A percentile compares a stretch with the other conserved stretches of the same genome.
These are phyloP conservation scores for Apis cerana DNA, from an alignment of 1,140 invertebrate species.

Conservation along the genomic window DNA sequence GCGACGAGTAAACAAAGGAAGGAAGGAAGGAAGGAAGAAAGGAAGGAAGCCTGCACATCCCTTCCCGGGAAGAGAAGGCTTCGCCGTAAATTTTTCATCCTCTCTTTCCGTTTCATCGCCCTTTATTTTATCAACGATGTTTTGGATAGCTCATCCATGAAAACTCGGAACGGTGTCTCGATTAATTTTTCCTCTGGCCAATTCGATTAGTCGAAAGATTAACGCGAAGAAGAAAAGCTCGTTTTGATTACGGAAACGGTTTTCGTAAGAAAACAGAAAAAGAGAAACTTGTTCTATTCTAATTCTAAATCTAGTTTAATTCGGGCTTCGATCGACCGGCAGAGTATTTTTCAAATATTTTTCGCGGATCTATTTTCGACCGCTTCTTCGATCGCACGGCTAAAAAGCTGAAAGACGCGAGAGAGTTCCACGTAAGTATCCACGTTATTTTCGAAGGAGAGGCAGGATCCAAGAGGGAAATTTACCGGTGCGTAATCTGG, in stretches of 20 bases:
- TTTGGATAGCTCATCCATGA: neutral
- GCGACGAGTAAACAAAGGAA: neutral
- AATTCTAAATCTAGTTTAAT: no score
- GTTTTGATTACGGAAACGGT: neutral
- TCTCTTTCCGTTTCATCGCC: neutral
- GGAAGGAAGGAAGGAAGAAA: neutral
- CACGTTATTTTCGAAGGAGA: neutral
- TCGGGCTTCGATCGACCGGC: no score
- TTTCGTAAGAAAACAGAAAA: no score
- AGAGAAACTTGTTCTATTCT: no score
- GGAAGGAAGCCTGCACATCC: neutral
- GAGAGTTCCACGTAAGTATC: neutral
- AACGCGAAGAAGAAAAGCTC: neutral
- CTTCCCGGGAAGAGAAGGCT: neutral
- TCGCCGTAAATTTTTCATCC: slow-evolving; percentile 24
- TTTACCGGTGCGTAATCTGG: neutral
- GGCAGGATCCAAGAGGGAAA: neutral
- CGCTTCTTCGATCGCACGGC: no score
- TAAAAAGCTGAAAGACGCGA: neutral
- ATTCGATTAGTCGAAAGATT: neutral
- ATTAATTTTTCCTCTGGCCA: no score
- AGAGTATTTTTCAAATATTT: no score
- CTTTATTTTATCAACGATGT: neutral
- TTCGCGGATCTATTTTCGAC: no score
- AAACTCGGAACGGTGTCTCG: neutral